Evolutionary conservation across 2,113 vertebrate genomes (phyloP).

Genomic region (Noctilio leporinus): DNA sequence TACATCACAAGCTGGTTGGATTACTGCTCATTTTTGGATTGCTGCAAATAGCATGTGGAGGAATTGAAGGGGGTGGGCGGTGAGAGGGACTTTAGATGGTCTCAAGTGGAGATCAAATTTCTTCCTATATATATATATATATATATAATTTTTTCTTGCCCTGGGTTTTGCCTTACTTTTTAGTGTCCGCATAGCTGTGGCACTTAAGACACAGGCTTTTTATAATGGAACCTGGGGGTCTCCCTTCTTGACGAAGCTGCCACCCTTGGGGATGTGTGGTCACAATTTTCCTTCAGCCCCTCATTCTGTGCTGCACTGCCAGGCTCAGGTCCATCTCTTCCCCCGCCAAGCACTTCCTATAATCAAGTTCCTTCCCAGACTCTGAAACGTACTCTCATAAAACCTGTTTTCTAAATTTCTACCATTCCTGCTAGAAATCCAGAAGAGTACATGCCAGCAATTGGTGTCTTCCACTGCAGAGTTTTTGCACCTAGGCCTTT

Average conservation of each 20-base stretch:
- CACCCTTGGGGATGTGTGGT: not conserved
- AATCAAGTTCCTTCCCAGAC: not conserved
- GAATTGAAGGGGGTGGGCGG: not conserved
- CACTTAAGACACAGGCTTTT: not conserved
- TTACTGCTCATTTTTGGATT: not conserved
- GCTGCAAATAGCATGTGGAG: not conserved
- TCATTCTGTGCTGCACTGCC: fast-evolving
- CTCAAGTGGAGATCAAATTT: not conserved
- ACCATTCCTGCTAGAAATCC: not conserved
- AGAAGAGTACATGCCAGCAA: not conserved
- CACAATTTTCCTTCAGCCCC: not conserved
- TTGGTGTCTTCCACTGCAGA: not conserved
- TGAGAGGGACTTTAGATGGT: not conserved
- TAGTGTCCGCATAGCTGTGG: not conserved
- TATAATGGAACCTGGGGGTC: not conserved
- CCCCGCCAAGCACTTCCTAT: not conserved
- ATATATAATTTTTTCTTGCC: not conserved
- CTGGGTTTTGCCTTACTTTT: not conserved
- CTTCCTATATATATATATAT: not conserved
- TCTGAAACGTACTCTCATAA: not conserved
- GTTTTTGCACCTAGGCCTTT: not conserved
- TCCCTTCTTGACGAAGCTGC: not conserved
- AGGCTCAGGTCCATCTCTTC: not conserved
- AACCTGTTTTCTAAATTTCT: not conserved
- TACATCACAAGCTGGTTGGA: not conserved